A percentile compares a stretch with the other conserved stretches of the same genome.
phyloP scores from a whole-genome alignment of 2,888 invertebrate genomes.

The Drepanosiphum platanoidis region DNA sequence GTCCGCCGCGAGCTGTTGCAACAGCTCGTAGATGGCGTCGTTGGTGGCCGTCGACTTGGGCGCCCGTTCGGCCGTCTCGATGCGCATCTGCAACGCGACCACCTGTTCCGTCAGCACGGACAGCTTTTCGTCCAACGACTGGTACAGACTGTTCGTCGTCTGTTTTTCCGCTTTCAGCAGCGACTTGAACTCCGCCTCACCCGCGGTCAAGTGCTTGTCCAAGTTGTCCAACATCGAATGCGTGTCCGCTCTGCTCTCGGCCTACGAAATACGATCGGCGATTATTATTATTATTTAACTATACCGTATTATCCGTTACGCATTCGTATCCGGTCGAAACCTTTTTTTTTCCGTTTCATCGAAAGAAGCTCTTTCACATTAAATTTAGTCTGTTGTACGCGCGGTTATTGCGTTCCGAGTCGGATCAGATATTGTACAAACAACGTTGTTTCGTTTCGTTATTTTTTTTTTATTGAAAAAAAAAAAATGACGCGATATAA shows the following conservation, averaged over 20 bases:
- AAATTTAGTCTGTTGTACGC: too few species aligned
- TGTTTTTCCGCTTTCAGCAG: constrained; percentile 30
- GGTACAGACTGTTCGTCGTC: background rate
- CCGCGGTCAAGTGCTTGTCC: background rate
- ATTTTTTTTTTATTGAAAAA: too few species aligned
- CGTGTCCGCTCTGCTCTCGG: background rate
- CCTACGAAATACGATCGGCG: too few species aligned
- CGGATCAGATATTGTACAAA: too few species aligned
- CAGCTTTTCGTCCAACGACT: constrained; percentile 24
- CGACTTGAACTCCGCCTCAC: constrained; percentile 10
- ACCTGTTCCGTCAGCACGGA: background rate
- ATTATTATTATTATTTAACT: too few species aligned
- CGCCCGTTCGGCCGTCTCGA: constrained; percentile 10
- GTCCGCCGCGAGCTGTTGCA: constrained; percentile 7
- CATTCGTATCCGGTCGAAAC: too few species aligned
- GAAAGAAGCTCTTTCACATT: too few species aligned
- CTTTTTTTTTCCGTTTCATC: too few species aligned
- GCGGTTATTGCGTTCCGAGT: too few species aligned
- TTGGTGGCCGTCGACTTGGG: constrained; percentile 65
- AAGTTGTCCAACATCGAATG: constrained; percentile 21
- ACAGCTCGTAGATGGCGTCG: constrained; percentile 71
- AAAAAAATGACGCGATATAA: too few species aligned
- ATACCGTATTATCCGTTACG: too few species aligned
- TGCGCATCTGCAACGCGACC: constrained; percentile 4
- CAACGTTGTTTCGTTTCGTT: too few species aligned